Percentiles rank a stretch among this genome's conserved stretches.
Conservation (phyloP, 2,797 vertebrate genomes). For the Sorex maritimensis region DNA sequence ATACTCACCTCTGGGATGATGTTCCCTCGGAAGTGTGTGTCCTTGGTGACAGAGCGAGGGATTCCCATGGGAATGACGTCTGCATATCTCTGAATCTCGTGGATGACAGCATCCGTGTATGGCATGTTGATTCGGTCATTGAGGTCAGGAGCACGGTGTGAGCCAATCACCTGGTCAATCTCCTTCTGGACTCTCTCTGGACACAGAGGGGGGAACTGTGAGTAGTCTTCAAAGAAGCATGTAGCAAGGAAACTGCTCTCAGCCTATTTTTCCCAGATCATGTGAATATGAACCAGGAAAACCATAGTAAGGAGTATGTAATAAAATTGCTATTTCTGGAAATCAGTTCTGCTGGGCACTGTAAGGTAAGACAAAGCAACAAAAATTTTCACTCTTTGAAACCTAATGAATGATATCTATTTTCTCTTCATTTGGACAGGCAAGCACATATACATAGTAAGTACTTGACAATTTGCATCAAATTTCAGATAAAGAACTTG, state of each 20-base stretch:
- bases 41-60: conserved; percentile 57
- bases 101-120: conserved; percentile 61
- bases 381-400: not conserved
- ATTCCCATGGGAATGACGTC: not conserved
- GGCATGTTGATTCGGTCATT: conserved; percentile 73
- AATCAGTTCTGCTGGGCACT: no score
- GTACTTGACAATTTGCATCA: not conserved
- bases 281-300: no score
- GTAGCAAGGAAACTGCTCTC: not conserved
- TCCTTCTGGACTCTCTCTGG: conserved; percentile 79
- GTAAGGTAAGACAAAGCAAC: rapidly evolving
- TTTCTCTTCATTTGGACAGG: not conserved
- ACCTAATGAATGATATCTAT: not conserved
- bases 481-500: not conserved
- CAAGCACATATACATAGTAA: not conserved
- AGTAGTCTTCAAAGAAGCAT: not conserved
- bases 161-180: conserved; percentile 70
- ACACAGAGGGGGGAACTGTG: not conserved
- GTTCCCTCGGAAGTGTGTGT: conserved; percentile 76
- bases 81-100: conserved; percentile 71
- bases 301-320: no score
- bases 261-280: no score
- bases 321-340: no score
- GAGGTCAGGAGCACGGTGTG: conserved; percentile 13
- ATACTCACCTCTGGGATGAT: conserved; percentile 80